phyloP scores from a whole-genome alignment of 2,113 vertebrate species.

The Phoxinus phoxinus region DNA sequence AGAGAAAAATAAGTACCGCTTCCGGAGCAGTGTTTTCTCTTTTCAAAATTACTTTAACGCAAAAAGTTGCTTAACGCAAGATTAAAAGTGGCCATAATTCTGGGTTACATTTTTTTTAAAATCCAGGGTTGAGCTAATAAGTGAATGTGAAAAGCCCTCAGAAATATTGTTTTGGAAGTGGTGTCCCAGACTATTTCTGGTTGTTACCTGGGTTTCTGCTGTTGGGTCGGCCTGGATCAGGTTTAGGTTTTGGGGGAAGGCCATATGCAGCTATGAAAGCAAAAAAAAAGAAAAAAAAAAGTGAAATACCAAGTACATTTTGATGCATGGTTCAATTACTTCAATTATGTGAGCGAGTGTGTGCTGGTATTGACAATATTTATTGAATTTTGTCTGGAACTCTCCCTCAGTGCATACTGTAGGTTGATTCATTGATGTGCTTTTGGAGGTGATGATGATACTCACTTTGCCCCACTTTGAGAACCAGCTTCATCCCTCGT shows the following conservation, averaged over 20 bases:
- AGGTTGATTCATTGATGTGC: neutral
- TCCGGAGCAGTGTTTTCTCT: neutral
- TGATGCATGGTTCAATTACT: neutral
- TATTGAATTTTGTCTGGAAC: neutral
- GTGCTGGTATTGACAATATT: neutral
- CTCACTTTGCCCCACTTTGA: slow-evolving; percentile 83
- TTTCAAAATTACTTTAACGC: neutral
- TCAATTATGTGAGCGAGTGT: neutral
- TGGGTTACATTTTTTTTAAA: neutral
- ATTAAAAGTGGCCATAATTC: slow-evolving; percentile 6
- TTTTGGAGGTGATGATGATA: slow-evolving; percentile 46
- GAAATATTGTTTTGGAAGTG: no score
- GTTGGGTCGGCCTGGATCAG: slow-evolving; percentile 52
- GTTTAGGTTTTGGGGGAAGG: slow-evolving; percentile 62
- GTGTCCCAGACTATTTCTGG: neutral
- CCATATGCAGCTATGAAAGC: slow-evolving; percentile 58
- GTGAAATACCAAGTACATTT: neutral
- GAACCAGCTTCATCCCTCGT: slow-evolving; percentile 80
- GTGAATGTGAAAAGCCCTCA: neutral
- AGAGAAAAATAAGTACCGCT: neutral
- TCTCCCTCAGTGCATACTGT: neutral
- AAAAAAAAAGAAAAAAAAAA: neutral
- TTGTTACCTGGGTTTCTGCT: slow-evolving; percentile 54
- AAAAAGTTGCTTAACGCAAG: neutral
- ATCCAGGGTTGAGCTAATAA: neutral